Evolutionary conservation across 2,797 vertebrate genomes (phyloP), one percentile per base, ranked within the genome.

Genomic region (Kryptolebias ocellatus): DNA sequence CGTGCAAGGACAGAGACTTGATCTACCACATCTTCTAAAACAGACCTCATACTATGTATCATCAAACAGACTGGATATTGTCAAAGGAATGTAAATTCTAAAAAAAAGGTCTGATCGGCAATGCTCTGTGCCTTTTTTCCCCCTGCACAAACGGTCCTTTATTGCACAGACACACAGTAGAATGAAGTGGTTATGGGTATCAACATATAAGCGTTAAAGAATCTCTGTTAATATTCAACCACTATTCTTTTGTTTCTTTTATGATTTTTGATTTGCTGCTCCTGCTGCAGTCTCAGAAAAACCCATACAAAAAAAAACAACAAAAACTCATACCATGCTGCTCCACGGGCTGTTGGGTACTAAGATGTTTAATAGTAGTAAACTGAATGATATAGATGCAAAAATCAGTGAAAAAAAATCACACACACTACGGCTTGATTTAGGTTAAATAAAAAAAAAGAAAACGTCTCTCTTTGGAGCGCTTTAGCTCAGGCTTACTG

Each of bases 31-130:
- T 61, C 72, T 62, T 67, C 34, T 66, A 58, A 72, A 54, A 70
- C 64, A 52, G 47, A 81, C 20, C 57, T 79, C 77, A 66, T 63
- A 65, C 81, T 72, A 85, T 86, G 72, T 77, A 56, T 71, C 60
- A 81, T 69, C 60, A 57, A 34, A 60, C 49, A 61, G 29, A 57
- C 29, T 14, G 72, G 69, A 83, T 78, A 80, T 82, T 79, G 77
- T 67, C 62, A 60, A 66, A 64, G 75, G 81, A 78, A 79, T 78
- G 67, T 74, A 64, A 84, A 78, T 78, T 68, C 53, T n/a, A 34
- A 64, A 44, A 60, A 77, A 73, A 68, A 24, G 20, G 27, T 18
- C 31, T 31, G 52, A 42, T 52, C 51, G 28, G 58, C 49, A 56
- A 78, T 75, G 20, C 20, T 79, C 67, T 52, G n/a, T 53, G 55